phyloP scores from a whole-genome alignment of 2,797 vertebrate species.

The Malurus splendens region DNA sequence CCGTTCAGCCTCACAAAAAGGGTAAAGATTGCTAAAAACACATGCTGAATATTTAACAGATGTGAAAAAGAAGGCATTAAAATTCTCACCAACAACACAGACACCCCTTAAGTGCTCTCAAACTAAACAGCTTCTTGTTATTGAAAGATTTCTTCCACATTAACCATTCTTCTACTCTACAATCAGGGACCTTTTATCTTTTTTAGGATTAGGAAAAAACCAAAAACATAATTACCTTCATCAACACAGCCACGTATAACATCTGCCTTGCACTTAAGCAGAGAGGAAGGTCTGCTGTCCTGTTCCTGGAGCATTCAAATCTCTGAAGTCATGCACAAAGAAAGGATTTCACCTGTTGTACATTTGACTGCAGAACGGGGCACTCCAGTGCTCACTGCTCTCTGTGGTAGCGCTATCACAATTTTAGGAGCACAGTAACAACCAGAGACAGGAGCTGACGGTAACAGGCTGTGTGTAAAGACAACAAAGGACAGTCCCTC shows the following conservation, averaged over 20 bases:
- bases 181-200: background rate
- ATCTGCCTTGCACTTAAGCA: background rate
- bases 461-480: background rate
- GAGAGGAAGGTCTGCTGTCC: background rate
- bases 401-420: background rate
- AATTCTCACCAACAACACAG: background rate
- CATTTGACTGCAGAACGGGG: accelerated
- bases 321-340: background rate
- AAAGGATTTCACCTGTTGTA: background rate
- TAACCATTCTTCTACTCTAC: background rate
- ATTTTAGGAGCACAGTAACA: background rate
- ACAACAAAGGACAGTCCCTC: background rate
- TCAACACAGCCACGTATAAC: background rate
- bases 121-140: background rate
- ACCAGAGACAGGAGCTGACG: background rate
- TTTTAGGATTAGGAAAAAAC: background rate
- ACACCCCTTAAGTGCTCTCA: background rate
- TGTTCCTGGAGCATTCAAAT: background rate
- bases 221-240: background rate
- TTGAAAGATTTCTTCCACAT: background rate
- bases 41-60: background rate
- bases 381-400: background rate
- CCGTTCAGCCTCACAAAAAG: background rate
- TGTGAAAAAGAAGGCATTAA: background rate
- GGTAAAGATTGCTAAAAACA: conserved; percentile 1